A percentile compares a stretch with the other conserved stretches of the same genome.
Conservation (phyloP, 2,113 vertebrate genomes). For the Cygnus buccinator region DNA sequence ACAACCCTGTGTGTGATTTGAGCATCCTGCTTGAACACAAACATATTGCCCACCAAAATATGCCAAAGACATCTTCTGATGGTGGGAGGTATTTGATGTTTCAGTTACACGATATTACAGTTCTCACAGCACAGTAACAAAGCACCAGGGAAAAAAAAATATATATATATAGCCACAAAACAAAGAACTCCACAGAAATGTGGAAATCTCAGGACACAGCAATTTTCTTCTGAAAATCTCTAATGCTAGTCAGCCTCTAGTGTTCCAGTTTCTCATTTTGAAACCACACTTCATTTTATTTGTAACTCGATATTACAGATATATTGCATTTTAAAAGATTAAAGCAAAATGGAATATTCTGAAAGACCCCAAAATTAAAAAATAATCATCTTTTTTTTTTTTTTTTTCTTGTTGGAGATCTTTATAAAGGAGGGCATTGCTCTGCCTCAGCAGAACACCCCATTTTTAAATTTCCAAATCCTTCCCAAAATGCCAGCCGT, state of each 20-base stretch:
- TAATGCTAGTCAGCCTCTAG: neutral
- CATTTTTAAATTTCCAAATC: neutral
- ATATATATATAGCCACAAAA: neutral
- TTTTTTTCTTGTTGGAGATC: neutral
- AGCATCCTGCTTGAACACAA: neutral
- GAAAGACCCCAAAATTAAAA: neutral
- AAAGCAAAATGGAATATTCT: neutral
- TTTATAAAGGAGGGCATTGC: rapidly evolving
- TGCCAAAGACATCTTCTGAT: neutral
- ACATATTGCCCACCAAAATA: neutral
- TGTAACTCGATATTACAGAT: neutral
- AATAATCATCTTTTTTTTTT: rapidly evolving
- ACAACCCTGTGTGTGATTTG: neutral
- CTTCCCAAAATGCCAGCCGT: neutral
- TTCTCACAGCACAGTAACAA: neutral
- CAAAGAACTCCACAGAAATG: neutral
- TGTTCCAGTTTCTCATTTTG: neutral
- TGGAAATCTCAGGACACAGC: neutral
- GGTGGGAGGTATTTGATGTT: neutral
- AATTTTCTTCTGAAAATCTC: neutral
- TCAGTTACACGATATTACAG: neutral
- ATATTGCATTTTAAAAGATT: neutral
- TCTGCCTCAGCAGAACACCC: neutral
- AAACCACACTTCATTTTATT: neutral
- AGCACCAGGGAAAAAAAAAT: neutral